Base-by-base conservation (phyloP, 2,888 invertebrate species). In the Dolichopus griseipennis region DNA sequence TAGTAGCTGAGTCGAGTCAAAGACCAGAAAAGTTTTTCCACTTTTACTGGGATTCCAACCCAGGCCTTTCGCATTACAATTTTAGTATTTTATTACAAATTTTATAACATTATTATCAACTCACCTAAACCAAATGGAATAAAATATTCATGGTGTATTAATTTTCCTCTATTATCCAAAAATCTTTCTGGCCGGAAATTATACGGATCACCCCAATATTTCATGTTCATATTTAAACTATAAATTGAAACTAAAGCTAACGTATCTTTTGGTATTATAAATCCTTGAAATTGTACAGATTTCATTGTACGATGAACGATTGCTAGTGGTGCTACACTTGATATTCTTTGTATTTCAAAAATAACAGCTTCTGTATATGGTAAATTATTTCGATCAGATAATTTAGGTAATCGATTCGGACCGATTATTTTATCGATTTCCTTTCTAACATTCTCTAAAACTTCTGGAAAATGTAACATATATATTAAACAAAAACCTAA, bases 81-180 rank as follows among this genome's bases (percentile, higher is more conserved):
- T n/a, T n/a, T n/a, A n/a, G n/a, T n/a, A n/a, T n/a, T n/a, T n/a
- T n/a, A n/a, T 7, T 34, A 34, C 34, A 34, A 7, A 34, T 34
- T 34, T 34, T 34, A n/a, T 61, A 61, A n/a, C n/a, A 21, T 22
- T 64, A 22, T 41, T 65, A 62, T n/a, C n/a, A 18, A 69, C 78
- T 76, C 78, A 89, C 90, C 90, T 76, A 85, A 80, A 70, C 90
- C 90, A 75, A 90, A 91, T 12, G 86, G 84, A 69, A 87, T 84
- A 74, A 86, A 83, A 72, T 85, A 81, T 72, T 85, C 86, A 67
- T 84, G 83, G 72, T 82, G 83, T 71, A 82, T 82, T 68, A 85
- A 78, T 72, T 78, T 78, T 22, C 86, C 87, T 22, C 79, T 75
- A 15, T 83, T 80, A 72, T 85, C 83, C 66, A 88, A 81, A 80